Conservation (phyloP, 2,113 vertebrate genomes). For the Nannospalax galili region DNA sequence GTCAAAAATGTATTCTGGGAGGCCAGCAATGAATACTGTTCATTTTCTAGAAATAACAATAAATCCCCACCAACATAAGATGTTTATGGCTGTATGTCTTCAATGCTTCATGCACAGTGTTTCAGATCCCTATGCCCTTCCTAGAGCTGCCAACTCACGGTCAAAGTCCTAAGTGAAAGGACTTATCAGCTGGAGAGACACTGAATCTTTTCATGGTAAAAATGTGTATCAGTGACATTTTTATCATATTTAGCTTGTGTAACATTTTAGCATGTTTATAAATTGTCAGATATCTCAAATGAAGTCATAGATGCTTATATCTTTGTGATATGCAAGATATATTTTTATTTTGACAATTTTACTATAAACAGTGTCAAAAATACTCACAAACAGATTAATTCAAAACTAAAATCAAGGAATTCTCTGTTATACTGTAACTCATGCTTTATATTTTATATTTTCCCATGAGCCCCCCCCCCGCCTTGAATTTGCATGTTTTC, state of each 20-base stretch:
- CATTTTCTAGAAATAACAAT: slow-evolving; percentile 88
- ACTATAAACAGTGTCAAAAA: slow-evolving; percentile 60
- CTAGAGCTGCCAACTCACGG: neutral
- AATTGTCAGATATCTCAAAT: slow-evolving; percentile 56
- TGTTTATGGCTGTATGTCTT: neutral
- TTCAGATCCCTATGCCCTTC: neutral
- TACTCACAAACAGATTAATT: slow-evolving; percentile 58
- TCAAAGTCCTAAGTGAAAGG: neutral
- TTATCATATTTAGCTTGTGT: slow-evolving; percentile 37
- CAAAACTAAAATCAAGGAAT: slow-evolving; percentile 38
- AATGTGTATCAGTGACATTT: slow-evolving; percentile 19
- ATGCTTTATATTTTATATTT: slow-evolving; percentile 7
- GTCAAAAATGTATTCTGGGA: slow-evolving; percentile 93
- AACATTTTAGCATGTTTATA: slow-evolving; percentile 49
- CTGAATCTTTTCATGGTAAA: slow-evolving; percentile 42
- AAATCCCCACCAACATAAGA: slow-evolving; percentile 50
- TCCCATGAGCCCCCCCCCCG: neutral
- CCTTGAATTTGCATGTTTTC: neutral
- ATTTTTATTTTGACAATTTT: slow-evolving; percentile 73
- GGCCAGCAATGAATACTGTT: slow-evolving; percentile 90
- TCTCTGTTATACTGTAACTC: neutral
- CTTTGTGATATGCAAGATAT: slow-evolving; percentile 54
- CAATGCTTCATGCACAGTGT: neutral
- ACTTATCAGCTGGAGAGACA: neutral
- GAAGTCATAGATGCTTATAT: slow-evolving; percentile 39